Evolutionary conservation across 2,888 invertebrate genomes (phyloP), one percentile per base, ranked within the genome.

Genomic region (Xanthorhoe designata): DNA sequence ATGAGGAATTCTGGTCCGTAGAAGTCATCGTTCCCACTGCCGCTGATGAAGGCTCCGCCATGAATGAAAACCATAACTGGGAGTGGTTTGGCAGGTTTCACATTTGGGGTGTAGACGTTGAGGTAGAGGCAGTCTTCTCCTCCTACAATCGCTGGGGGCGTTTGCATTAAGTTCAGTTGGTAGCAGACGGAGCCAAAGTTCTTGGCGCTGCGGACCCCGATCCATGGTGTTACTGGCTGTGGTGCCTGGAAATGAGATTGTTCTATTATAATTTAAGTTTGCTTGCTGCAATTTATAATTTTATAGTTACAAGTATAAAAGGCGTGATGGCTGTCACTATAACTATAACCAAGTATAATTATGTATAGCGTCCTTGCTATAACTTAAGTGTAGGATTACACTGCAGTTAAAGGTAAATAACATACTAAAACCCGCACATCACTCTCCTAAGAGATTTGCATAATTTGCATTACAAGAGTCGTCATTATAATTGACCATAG

Each of bases 1-100:
- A 92, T 65, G 0, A 93, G 79, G 61, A 85, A 90, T 55, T 92
- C 84, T 2, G 93, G 92, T 0, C 90, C 90, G 54, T 87, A 89
- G 0, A 83, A 4, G 15, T 83, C 77, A 19, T 87, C 82, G 61
- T 86, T 80, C 6, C 90, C 89, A 64, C 85, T 87, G 8, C 91
- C 91, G 56, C 58, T 70, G 1, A 68, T 0, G 15, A 84, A 90
- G 0, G 80, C 91, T 9, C 90, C 91, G 0, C 89, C 90, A 32
- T 91, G 89, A 19, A 91, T 88, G 78, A 81, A 91, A 3, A 91
- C 75, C 91, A 91, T 89, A 1, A 91, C 91, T 0, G 91, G 85
- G 2, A 84, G 60, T 0, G 74, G 78, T 1, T 69, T 72, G 0
- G 45, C 19, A 0, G 86, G 84, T 5, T 78, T 78, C 0, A 86